A percentile compares a stretch with the other conserved stretches of the same genome.
Evolutionary conservation across 2,888 invertebrate genomes (phyloP).

Genomic region (Seira musarum): DNA sequence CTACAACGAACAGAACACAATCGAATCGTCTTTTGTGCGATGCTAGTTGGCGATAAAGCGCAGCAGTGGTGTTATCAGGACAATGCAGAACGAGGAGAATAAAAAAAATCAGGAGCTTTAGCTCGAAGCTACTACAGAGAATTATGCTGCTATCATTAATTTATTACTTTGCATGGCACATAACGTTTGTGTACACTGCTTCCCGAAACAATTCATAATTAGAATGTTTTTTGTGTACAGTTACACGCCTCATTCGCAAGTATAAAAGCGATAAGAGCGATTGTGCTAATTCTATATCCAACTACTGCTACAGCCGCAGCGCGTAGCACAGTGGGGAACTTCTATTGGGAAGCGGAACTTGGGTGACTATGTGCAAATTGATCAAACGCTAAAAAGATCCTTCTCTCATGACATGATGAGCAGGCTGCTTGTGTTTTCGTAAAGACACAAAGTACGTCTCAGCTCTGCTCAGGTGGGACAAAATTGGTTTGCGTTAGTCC

Average conservation of each 20-base stretch:
- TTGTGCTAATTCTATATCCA: not conserved
- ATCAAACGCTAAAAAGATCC: not conserved
- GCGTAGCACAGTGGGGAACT: not conserved
- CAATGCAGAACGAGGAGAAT: not conserved
- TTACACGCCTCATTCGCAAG: slow-evolving; percentile 7
- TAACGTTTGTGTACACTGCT: not conserved
- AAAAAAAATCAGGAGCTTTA: slow-evolving; percentile 7
- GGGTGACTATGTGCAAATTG: not conserved
- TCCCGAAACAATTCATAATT: not conserved
- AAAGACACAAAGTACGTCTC: too few species aligned
- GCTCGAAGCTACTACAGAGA: not conserved
- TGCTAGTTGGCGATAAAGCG: not conserved
- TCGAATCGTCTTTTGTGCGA: not conserved
- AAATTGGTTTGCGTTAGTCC: too few species aligned
- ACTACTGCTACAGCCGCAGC: not conserved
- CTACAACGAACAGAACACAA: not conserved
- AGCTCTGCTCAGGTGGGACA: too few species aligned
- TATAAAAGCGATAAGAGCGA: not conserved
- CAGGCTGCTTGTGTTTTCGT: too few species aligned
- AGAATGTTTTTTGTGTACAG: slow-evolving; percentile 4
- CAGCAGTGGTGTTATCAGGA: not conserved
- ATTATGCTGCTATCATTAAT: not conserved
- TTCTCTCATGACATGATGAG: too few species aligned
- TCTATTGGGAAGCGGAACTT: not conserved
- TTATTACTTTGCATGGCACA: not conserved